Evolutionary conservation across 2,797 vertebrate species (phyloP).

Genomic region (Anomalospiza imberbis): DNA sequence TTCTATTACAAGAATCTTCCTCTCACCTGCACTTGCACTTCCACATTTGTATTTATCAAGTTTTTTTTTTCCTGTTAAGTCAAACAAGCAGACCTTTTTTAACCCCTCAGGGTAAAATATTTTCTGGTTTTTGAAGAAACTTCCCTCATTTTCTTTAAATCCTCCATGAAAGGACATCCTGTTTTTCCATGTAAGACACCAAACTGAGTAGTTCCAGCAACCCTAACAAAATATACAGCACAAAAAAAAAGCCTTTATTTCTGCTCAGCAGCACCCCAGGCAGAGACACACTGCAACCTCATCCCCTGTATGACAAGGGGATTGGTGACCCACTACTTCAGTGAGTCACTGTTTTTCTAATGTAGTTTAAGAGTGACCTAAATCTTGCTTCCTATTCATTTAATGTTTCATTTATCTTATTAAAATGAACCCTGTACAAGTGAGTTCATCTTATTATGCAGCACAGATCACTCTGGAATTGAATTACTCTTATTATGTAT

Average conservation of each 20-base stretch:
- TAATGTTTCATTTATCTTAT: neutral
- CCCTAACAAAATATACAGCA: neutral
- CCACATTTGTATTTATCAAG: neutral
- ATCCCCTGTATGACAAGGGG: neutral
- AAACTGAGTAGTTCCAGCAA: neutral
- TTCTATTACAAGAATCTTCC: neutral
- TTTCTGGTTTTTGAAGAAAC: neutral
- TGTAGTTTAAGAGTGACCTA: neutral
- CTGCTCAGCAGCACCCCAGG: neutral
- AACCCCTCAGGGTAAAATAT: neutral
- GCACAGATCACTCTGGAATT: neutral
- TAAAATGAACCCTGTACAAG: conserved; percentile 9
- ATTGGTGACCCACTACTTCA: neutral
- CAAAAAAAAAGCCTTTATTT: neutral
- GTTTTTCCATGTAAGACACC: neutral
- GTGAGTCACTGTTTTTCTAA: neutral
- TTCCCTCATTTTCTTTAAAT: neutral
- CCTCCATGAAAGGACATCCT: neutral
- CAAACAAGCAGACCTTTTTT: neutral
- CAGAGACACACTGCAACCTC: neutral
- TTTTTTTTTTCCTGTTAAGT: neutral
- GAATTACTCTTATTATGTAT: neutral
- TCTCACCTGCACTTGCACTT: neutral
- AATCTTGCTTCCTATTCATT: neutral
- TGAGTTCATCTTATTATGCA: neutral